phyloP scores from a whole-genome alignment of 30 jellyfish, hydroid and myxozoan genomes.

The Pseudorhiza aurosa region DNA sequence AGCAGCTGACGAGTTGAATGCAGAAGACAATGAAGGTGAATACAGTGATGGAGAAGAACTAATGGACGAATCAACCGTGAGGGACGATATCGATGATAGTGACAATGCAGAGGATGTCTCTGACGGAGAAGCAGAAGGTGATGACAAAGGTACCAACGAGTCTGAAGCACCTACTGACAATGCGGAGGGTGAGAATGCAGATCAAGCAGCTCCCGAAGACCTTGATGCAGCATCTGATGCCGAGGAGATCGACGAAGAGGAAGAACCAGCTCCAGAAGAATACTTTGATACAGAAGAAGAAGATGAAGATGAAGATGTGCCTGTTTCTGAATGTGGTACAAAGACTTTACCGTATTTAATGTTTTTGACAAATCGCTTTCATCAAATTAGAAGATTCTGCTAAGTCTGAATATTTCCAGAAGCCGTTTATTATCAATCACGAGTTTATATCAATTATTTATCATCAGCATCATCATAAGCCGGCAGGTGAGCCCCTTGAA shows the following conservation, averaged over 20 bases:
- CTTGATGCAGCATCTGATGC: not conserved
- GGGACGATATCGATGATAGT: not conserved
- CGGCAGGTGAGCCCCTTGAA: too few relatives aligned
- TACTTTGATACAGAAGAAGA: slow-evolving; percentile 65
- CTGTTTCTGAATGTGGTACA: slow-evolving; percentile 55
- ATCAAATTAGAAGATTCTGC: too few relatives aligned
- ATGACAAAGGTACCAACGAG: not conserved
- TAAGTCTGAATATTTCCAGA: too few relatives aligned
- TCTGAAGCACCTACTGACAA: slow-evolving; percentile 1
- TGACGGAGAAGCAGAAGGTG: not conserved
- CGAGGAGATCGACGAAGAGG: slow-evolving; percentile 26
- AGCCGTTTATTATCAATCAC: too few relatives aligned
- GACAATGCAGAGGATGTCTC: not conserved
- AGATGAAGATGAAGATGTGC: slow-evolving; percentile 37
- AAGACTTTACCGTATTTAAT: not conserved
- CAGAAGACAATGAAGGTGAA: not conserved
- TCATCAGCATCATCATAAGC: too few relatives aligned
- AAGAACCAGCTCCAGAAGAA: slow-evolving; percentile 38
- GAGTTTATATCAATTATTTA: too few relatives aligned
- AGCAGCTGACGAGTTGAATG: slow-evolving; percentile 5
- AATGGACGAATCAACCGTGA: not conserved
- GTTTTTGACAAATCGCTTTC: too few relatives aligned
- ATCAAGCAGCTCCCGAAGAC: not conserved
- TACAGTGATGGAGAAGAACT: not conserved
- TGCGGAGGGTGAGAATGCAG: not conserved